phyloP scores from a whole-genome alignment of 2,888 invertebrate genomes.

The Oscheius sp. region DNA sequence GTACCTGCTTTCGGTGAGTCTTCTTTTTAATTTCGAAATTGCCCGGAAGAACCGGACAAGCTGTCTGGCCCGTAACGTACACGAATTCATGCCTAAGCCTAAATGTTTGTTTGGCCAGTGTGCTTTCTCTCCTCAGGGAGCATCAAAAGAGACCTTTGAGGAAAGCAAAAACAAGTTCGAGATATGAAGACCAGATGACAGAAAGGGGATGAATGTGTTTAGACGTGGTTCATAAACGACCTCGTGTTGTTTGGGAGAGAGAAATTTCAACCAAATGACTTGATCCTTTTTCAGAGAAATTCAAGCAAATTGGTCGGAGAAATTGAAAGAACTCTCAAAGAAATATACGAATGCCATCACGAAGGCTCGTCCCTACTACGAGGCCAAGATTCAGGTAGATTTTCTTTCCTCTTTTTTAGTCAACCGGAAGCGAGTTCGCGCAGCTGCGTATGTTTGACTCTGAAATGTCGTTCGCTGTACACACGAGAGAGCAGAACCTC shows the following conservation, averaged over 20 bases:
- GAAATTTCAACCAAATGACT: background rate
- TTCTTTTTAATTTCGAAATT: background rate
- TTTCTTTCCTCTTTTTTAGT: background rate
- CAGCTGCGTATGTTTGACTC: constrained; percentile 20
- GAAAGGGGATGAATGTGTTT: background rate
- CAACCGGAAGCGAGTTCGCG: background rate
- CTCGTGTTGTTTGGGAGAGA: background rate
- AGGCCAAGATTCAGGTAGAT: constrained; percentile 57
- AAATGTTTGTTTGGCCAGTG: constrained; percentile 22
- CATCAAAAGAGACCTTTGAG: constrained; percentile 1
- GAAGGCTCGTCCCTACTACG: constrained; percentile 69
- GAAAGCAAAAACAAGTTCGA: too few relatives aligned
- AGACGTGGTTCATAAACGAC: background rate
- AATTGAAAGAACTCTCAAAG: constrained; percentile 64
- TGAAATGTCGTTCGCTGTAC: constrained; percentile 12
- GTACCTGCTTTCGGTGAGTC: constrained; percentile 59
- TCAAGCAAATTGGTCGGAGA: constrained; percentile 63
- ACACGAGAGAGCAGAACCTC: constrained; percentile 18
- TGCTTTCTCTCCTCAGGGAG: background rate
- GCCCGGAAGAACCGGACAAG: constrained; percentile 2
- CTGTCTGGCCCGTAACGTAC: constrained; percentile 2
- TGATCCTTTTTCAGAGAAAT: constrained; percentile 53
- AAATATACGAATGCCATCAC: constrained; percentile 67
- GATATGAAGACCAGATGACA: background rate
- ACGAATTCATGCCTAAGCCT: constrained; percentile 14